Evolutionary conservation across 2,888 invertebrate genomes (phyloP).

Genomic region (Troilus luridus): DNA sequence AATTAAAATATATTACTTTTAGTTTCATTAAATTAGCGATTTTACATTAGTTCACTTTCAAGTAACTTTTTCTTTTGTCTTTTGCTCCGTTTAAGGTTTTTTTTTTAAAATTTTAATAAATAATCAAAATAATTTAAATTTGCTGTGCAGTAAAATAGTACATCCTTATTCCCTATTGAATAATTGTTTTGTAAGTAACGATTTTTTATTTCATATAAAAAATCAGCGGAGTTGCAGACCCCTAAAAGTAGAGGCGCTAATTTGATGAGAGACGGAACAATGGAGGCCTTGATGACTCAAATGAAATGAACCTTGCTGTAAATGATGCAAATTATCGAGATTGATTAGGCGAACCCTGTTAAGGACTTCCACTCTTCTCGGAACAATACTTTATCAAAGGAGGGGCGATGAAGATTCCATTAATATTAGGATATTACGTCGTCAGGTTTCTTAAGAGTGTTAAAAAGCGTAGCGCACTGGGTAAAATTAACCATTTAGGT

Average conservation of each 20-base stretch:
- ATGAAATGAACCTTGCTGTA: neutral
- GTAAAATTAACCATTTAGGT: no score
- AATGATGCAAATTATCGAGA: neutral
- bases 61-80: no score
- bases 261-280: neutral
- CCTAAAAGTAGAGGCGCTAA: neutral
- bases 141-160: no score
- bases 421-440: neutral
- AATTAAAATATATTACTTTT: no score
- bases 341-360: neutral
- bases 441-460: neutral
- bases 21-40: no score
- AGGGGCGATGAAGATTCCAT: neutral
- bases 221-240: neutral
- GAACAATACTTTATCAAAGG: neutral
- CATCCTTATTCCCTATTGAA: no score
- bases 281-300: neutral
- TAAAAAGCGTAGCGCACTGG: no score
- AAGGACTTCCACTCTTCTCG: neutral
- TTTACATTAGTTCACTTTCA: no score
- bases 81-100: no score
- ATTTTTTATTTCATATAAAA: neutral
- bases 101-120: no score
- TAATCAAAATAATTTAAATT: no score
- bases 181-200: neutral